Base-by-base conservation (phyloP, 1,140 invertebrate genomes). In the Idris sp. region DNA sequence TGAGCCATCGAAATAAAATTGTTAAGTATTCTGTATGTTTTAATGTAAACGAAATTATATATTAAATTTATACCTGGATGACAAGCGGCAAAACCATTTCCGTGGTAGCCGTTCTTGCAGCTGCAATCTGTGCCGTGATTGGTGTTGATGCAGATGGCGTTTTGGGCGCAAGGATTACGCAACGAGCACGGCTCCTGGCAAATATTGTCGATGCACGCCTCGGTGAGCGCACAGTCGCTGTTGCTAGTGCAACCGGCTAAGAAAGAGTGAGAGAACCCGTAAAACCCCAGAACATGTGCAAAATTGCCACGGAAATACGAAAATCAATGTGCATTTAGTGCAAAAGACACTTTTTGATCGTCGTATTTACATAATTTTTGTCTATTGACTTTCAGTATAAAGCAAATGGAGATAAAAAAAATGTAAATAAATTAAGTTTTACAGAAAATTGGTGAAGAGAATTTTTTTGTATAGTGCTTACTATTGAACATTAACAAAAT, bases 81-180 rank as follows among this genome's bases (percentile, higher is more conserved):
- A 79, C 94, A 95, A 71, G 91, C 90, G 13, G 93, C 89, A 77
- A 93, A 94, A 78, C 95, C 95, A 80, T 97, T 95, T 79, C 96
- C 96, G 81, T 95, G 91, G 81, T 91, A 96, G 46, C 94, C 94
- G 83, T 95, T 92, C 18, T 90, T 90, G 79, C 96, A 97, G 76
- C 90, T 93, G 82, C 96, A 97, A 64, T 95, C 93, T 1, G 93
- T 92, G 59, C 91, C 92, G 80, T 97, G 95, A 76, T 95, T 94
- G n/a, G 92, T 92, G 77, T 96, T 96, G 82, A 96, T 91, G 88
- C 96, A 97, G 56, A 95, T 89, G 26, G 95, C 95, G 83, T 96
- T 93, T 67, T 89, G 89, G 68, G 92, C 93, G 83, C 96, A 97
- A 8, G 93, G 94, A 83, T 95, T 93, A 76, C 92, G 91, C 51